Evolutionary conservation across 2,888 invertebrate genomes (phyloP).

Genomic region (Xestia rhomboidea): DNA sequence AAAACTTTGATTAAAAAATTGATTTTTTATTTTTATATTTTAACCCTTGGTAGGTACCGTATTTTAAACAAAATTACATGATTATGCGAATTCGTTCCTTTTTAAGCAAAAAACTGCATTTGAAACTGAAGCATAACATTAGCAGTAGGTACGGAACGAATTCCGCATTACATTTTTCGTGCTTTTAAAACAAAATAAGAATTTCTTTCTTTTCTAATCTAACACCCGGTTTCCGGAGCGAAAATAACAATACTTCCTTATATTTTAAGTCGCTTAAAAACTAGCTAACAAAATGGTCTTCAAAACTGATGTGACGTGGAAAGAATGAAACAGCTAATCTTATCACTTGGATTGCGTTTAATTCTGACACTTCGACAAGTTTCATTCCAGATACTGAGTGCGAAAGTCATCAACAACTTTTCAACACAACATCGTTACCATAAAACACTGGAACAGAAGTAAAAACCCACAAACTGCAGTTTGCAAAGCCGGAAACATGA

Average conservation of each 20-base stretch:
- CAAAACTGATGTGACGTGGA: neutral
- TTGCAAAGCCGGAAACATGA: constrained; percentile 31
- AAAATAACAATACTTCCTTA: neutral
- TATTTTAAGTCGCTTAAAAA: neutral
- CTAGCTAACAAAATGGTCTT: neutral
- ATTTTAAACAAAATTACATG: neutral
- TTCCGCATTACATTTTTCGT: neutral
- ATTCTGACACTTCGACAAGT: neutral
- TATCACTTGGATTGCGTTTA: neutral
- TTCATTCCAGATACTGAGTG: neutral
- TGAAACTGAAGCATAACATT: neutral
- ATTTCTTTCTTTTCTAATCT: neutral
- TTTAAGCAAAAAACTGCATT: neutral
- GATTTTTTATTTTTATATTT: neutral
- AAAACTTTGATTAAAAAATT: too few species aligned
- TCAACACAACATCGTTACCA: neutral
- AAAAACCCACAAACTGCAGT: constrained; percentile 4
- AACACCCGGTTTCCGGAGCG: neutral
- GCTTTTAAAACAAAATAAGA: neutral
- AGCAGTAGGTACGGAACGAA: neutral
- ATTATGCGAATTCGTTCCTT: neutral
- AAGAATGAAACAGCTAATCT: neutral
- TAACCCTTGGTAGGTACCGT: neutral
- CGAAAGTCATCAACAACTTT: neutral
- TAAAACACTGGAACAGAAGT: neutral